Percentiles rank a stretch among this genome's conserved stretches.
Conservation (phyloP, 2,888 invertebrate species). For the Abscondita cerata region DNA sequence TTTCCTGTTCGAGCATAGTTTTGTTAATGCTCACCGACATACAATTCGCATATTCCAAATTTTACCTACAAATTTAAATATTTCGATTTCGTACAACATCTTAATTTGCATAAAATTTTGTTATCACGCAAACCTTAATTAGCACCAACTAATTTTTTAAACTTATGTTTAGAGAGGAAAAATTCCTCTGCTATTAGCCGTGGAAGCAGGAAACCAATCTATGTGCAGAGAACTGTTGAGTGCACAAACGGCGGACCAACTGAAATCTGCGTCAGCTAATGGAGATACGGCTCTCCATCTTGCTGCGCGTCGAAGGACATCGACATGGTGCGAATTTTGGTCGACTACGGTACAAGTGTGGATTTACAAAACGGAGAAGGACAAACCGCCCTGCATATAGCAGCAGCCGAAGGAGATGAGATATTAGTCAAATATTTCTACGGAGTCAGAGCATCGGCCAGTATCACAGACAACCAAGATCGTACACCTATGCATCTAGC, state of each 20-base stretch:
- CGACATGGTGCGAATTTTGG: conserved; percentile 90
- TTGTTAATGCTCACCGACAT: no score
- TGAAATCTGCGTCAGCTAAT: conserved; percentile 81
- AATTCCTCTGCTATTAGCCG: conserved; percentile 91
- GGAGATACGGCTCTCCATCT: conserved; percentile 96
- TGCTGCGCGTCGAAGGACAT: conserved; percentile 90
- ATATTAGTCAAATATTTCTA: conserved; percentile 94
- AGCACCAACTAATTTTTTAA: no score
- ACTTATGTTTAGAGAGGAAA: conserved; percentile 92
- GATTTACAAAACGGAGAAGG: conserved; percentile 95
- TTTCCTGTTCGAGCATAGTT: no score
- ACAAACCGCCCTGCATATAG: conserved; percentile 93
- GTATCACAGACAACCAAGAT: conserved; percentile 95
- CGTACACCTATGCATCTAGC: conserved; percentile 97
- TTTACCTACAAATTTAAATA: no score
- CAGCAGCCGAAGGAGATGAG: conserved; percentile 96
- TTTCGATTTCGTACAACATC: no score
- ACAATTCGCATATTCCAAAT: no score
- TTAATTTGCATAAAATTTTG: no score
- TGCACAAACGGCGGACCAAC: conserved; percentile 86
- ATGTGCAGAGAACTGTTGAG: conserved; percentile 93
- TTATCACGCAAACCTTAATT: no score
- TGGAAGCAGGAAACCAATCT: conserved; percentile 94
- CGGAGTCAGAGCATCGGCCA: conserved; percentile 92
- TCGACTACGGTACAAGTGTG: conserved; percentile 91